Evolutionary conservation across 2,797 vertebrate species (phyloP).

Genomic region (Danio tinwini): DNA sequence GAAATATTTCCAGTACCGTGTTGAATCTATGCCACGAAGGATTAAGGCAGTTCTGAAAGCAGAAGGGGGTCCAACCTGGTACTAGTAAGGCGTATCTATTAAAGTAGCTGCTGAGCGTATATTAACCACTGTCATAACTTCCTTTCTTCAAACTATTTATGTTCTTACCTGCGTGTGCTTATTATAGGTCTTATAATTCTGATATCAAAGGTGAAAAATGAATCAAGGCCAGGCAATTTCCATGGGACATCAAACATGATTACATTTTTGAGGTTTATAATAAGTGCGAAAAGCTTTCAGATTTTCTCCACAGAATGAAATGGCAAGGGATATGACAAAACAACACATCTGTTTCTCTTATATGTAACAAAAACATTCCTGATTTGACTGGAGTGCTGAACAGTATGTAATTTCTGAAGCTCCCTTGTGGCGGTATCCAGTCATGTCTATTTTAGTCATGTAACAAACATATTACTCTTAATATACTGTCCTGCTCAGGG

Average conservation of each 20-base stretch:
- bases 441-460: neutral
- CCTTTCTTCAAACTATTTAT: neutral
- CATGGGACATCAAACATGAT: conserved; percentile 1
- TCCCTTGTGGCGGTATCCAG: neutral
- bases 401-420: neutral
- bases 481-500: conserved; percentile 12
- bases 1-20: no score
- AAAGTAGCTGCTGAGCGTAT: no score
- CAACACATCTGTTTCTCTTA: neutral
- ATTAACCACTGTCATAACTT: neutral
- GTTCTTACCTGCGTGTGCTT: neutral
- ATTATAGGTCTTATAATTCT: neutral
- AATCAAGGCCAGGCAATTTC: neutral
- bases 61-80: no score
- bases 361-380: neutral
- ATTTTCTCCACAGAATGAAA: neutral
- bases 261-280: conserved; percentile 24
- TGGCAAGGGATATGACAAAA: neutral
- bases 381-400: neutral
- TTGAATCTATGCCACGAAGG: no score
- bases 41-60: no score
- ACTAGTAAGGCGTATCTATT: no score
- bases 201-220: conserved; percentile 27
- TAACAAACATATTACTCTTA: conserved; percentile 29
- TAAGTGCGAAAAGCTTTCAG: conserved; percentile 27